Base-by-base conservation (phyloP, 2,888 invertebrate species). In the Galeruca laticollis region DNA sequence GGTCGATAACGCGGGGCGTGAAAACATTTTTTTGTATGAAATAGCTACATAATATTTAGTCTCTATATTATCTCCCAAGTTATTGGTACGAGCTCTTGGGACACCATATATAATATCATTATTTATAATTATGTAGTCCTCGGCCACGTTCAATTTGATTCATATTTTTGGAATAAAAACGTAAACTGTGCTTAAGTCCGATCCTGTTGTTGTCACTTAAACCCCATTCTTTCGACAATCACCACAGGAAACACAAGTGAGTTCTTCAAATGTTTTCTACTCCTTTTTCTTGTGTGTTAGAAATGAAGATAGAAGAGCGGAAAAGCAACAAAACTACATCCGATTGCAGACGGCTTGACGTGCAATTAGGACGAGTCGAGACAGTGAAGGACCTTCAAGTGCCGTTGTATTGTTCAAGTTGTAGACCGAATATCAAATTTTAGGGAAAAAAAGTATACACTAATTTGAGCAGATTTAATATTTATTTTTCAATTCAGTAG, bases 331-430 rank as follows among this genome's bases (percentile, higher is more conserved):
- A 47, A 47, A 52, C 49, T 18, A 20, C 52, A 35, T 15, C 52
- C 51, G 62, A 62, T 62, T 63, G 62, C 20, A 63, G 62, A 63
- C 62, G 52, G 52, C 52, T 63, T 63, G 62, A 63, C 62, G 52
- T 40, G 31, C 52, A 63, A 63, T 63, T 63, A 63, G 62, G 62
- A 35, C 52, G 49, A 49, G 49, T 49, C 11, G 49, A 49, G 20
- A 49, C 11, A 10, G 49, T 49, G 20, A 49, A 49, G 49, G 49
- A 49, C 49, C 49, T 20, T 49, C 11, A 37, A 37, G 13, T 13
- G 37, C 11, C 11, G 10, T 35, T 11, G 35, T 35, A 35, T 37
- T 13, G 37, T 11, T 11, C 37, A 11, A 37, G 37, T 37, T 13
- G 10, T 4, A 37, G 37, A 37, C 3, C 37, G 11, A 37, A 10